These are phyloP conservation scores for Callorhinus ursinus DNA, from an alignment of 2,113 vertebrate species.

Conservation along the genomic window DNA sequence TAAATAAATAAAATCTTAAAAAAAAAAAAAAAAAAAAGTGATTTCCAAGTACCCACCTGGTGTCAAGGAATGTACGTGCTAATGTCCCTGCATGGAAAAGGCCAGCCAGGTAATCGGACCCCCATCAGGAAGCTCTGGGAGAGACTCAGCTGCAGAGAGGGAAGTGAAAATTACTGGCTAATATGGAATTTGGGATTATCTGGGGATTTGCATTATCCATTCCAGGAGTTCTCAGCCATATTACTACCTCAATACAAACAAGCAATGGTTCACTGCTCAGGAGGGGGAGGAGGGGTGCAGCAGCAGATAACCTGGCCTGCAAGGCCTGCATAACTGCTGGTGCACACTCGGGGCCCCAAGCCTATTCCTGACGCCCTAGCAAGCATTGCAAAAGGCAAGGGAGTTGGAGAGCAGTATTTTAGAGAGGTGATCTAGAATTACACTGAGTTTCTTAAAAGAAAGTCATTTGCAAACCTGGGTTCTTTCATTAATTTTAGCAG, in stretches of 20 bases:
- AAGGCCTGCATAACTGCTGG: not conserved
- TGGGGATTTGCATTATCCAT: slow-evolving; percentile 67
- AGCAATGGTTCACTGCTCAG: not conserved
- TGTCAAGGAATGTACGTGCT: not conserved
- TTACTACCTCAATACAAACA: slow-evolving; percentile 15
- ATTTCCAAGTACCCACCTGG: not conserved
- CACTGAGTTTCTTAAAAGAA: not conserved
- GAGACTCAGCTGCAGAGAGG: slow-evolving; percentile 59
- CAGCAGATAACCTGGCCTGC: not conserved
- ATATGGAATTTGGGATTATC: slow-evolving; percentile 62
- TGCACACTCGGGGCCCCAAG: not conserved
- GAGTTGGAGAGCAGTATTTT: not conserved
- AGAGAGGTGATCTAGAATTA: not conserved
- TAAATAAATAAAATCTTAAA: too few relatives aligned
- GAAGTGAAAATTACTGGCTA: slow-evolving; percentile 62
- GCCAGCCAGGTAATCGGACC: slow-evolving; percentile 20
- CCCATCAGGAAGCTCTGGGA: slow-evolving; percentile 52
- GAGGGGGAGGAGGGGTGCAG: not conserved
- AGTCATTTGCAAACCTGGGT: not conserved
- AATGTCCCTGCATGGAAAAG: not conserved
- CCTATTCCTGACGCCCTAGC: not conserved
- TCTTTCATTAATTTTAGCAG: not conserved
- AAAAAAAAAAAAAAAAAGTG: not conserved
- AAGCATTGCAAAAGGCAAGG: not conserved
- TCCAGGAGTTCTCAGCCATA: slow-evolving; percentile 32